Base-by-base conservation (phyloP, 2,888 invertebrate species). In the Stenodera caucasica region DNA sequence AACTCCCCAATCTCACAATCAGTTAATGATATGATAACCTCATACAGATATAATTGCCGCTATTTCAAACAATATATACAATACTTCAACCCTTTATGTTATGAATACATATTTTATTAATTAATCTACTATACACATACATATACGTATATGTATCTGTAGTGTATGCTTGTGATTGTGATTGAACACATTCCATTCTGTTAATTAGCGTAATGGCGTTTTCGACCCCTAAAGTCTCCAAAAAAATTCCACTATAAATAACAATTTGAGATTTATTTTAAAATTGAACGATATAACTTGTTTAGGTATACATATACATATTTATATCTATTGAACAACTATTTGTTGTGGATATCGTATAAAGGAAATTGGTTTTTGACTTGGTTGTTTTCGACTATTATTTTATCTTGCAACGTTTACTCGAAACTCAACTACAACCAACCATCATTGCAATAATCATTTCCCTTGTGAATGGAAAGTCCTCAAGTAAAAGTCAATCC, bases 401-500 rank as follows among this genome's bases (percentile, higher is more conserved):
- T 58, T 63, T 63, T 63, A 63, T 60, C 60, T 55, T 58, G 56
- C 56, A 54, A 59, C 60, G 55, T 63, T 60, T 60, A 63, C 51
- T 49, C 58, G 35, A 62, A 56, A 58, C 57, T 53, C 60, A 57
- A 57, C 45, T 12, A 45, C 23, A 21, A 12, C 45, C 2, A 45
- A 45, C 45, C 45, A 45, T 4, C 60, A 57, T 50, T 64, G 64
- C 61, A 64, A 61, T 64, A 61, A 64, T 61, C 64, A 64, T 64
- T 60, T 64, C 61, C 61, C 61, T 55, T 55, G 64, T 60, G 61
- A 64, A 64, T 61, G 59, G 59, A 58, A 57, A 64, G 64, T 61
- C 61, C 58, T 64, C 64, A 52, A 58, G 56, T 58, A 64, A 64
- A 61, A 64, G 61, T 64, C 64, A 60, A 64, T 64, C 60, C 58